phyloP scores from a whole-genome alignment of 1,140 invertebrate genomes.

The Apocrypta bakeri region DNA sequence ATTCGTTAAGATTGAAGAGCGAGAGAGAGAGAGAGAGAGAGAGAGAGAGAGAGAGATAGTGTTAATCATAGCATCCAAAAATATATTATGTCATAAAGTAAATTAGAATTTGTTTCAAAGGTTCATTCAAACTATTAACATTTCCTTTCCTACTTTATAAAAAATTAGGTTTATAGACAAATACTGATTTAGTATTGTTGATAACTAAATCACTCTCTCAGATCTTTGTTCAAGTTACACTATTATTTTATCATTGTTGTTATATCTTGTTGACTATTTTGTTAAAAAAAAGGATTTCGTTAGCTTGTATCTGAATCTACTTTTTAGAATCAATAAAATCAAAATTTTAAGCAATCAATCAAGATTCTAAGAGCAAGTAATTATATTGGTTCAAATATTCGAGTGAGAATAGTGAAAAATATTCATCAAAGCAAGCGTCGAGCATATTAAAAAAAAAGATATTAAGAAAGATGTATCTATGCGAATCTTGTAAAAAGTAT shows the following conservation, averaged over 20 bases:
- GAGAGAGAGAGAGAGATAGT: too few species aligned
- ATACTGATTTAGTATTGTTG: not conserved
- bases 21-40: not conserved
- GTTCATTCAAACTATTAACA: too few species aligned
- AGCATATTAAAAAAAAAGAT: constrained; percentile 20
- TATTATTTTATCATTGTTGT: not conserved
- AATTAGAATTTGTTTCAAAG: not conserved
- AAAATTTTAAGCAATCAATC: not conserved
- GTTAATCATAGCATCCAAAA: too few species aligned
- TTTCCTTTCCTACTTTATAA: not conserved
- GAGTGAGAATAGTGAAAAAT: constrained; percentile 24
- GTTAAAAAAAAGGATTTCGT: not conserved
- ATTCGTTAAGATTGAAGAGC: not conserved
- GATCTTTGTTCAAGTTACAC: not conserved
- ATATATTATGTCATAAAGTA: too few species aligned
- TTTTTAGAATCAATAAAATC: not conserved
- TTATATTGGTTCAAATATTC: not conserved
- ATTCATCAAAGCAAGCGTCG: not conserved
- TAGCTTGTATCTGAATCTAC: not conserved
- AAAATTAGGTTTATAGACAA: not conserved
- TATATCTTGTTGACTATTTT: constrained; percentile 3
- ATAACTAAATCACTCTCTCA: not conserved
- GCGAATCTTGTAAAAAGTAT: constrained; percentile 46
- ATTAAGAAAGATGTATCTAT: constrained; percentile 35
- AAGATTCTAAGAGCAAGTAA: not conserved